phyloP scores from a whole-genome alignment of 2,888 invertebrate genomes.

The Leptothorax acervorum region DNA sequence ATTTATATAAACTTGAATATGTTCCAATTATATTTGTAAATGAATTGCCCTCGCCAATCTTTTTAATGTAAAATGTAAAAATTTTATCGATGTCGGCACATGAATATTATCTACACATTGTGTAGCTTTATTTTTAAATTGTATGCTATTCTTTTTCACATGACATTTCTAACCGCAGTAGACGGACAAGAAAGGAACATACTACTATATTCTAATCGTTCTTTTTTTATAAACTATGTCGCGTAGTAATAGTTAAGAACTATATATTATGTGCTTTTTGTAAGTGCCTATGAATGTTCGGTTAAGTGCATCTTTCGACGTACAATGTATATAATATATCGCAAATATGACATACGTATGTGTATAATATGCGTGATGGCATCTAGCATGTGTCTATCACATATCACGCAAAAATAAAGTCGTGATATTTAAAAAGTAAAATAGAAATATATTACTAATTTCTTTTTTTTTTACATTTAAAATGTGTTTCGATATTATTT shows the following conservation, averaged over 20 bases:
- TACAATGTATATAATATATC: conserved; percentile 8
- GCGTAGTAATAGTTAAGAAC: not conserved
- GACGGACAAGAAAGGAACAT: not conserved
- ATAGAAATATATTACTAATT: not conserved
- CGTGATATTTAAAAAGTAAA: conserved; percentile 5
- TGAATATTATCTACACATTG: not conserved
- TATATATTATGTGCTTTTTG: conserved; percentile 39
- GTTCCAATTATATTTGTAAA: conserved; percentile 1
- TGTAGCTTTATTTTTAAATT: not conserved
- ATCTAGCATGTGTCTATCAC: not conserved
- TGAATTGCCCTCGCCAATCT: not conserved
- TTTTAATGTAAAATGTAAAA: not conserved
- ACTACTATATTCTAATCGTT: not conserved
- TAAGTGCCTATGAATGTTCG: conserved; percentile 47
- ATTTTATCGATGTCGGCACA: not conserved
- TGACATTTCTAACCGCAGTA: not conserved
- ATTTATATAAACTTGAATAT: conserved; percentile 10
- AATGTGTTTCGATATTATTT: not conserved
- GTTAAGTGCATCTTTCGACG: conserved; percentile 32
- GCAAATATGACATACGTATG: not conserved
- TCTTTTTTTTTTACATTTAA: not conserved
- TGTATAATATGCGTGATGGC: not conserved
- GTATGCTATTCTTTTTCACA: not conserved
- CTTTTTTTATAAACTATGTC: conserved; percentile 7
- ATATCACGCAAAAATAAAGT: not conserved